These are phyloP conservation scores for Hippocampus comes DNA, from an alignment of 2,113 vertebrate species.

Conservation along the genomic window DNA sequence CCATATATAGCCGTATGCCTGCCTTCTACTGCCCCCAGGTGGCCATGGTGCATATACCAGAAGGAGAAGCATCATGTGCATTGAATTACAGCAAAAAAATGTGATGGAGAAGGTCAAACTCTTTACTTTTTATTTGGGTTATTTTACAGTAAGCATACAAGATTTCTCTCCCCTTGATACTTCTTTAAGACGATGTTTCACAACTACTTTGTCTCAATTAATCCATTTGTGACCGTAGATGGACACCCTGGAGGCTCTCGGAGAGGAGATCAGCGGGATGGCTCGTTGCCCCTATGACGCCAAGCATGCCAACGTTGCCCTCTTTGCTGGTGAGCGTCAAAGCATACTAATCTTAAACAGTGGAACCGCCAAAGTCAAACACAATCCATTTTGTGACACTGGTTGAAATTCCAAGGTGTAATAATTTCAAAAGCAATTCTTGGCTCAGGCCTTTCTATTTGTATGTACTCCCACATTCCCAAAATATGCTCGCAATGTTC, in stretches of 20 bases:
- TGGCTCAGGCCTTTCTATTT: too few species aligned
- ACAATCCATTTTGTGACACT: background rate
- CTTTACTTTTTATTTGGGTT: too few species aligned
- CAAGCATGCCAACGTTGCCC: constrained; percentile 93
- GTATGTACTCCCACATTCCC: too few species aligned
- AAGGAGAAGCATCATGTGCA: too few species aligned
- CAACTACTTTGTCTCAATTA: constrained; percentile 24
- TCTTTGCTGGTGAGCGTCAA: constrained; percentile 86
- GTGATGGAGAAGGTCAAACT: too few species aligned
- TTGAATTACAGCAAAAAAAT: too few species aligned
- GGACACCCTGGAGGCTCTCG: constrained; percentile 86
- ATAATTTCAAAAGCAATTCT: background rate
- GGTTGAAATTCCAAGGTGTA: background rate
- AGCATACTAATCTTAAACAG: background rate
- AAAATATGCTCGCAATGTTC: too few species aligned
- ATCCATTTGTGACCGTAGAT: constrained; percentile 71
- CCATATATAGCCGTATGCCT: too few species aligned
- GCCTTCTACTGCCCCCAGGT: too few species aligned
- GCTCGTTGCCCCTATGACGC: constrained; percentile 96
- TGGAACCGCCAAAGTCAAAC: background rate
- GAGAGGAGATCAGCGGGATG: constrained; percentile 98
- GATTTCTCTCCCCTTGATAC: background rate
- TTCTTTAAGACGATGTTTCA: constrained; percentile 26
- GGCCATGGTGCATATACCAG: too few species aligned
- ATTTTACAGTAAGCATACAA: background rate